Evolutionary conservation across 2,888 invertebrate genomes (phyloP), one percentile per base, ranked within the genome.

Genomic region (Embidobia sp.): DNA sequence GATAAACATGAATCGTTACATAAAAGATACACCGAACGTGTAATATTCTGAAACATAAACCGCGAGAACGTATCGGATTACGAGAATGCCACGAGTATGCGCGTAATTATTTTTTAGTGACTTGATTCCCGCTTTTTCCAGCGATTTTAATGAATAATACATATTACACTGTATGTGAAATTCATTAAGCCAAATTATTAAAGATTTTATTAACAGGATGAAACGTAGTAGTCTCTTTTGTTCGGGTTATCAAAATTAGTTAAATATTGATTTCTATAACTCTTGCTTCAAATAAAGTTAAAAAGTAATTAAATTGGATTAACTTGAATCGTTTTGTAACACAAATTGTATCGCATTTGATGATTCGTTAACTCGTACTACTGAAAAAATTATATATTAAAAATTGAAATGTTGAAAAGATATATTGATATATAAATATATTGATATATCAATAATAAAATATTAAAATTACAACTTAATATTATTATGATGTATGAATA

Each of bases 21-120:
- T 40, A 57, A 57, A 57, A 57, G 44, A 44, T 31, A 44, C 13
- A 26, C 22, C 10, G 33, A 33, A 44, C 59, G 33, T 46, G 33
- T 46, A 59, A 59, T 29, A 59, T 59, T 33, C 31, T 59, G 59
- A 46, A 46, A 15, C 33, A n/a, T 59, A 33, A 46, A 46, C 22
- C 31, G 33, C 26, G 33, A n/a, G 31, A 19, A 59, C 40, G 33
- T 26, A 33, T 19, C 46, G 7, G 44, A 46, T 59, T 59, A 44
- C n/a, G n/a, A n/a, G n/a, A 44, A 26, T 16, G 16, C 10, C 31
- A 44, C 44, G 40, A 44, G 33, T 31, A 59, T 26, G 31, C n/a
- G n/a, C 44, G 42, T 11, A 19, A 29, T 59, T 59, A 46, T 44
- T 33, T 57, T 42, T 44, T 59, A 40, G 18, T 44, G 3, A 33